Conservation (phyloP, 2,797 vertebrate genomes). For the Parambassis ranga region DNA sequence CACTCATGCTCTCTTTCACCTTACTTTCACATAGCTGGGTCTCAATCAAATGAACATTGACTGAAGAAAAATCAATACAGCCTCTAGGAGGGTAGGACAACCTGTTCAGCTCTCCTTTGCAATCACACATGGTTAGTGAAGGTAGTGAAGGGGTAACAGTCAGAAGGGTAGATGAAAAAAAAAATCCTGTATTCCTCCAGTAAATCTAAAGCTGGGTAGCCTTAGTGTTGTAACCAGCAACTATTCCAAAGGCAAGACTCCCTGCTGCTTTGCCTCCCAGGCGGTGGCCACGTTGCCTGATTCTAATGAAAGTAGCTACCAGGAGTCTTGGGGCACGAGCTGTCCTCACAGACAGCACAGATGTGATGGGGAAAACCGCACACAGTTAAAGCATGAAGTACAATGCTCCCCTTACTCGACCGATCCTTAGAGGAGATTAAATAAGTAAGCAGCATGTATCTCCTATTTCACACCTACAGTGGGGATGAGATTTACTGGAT, state of each 20-base stretch:
- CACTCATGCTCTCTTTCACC: conserved; percentile 68
- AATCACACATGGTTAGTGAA: conserved; percentile 74
- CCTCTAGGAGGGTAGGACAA: conserved; percentile 51
- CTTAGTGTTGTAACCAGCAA: conserved; percentile 31
- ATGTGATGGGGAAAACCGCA: conserved; percentile 22
- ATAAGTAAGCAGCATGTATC: conserved; percentile 8
- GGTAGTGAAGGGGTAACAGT: conserved; percentile 44
- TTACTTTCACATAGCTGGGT: conserved; percentile 80
- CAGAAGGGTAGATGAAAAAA: conserved; percentile 10
- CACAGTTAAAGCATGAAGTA: conserved; percentile 39
- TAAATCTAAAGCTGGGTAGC: conserved; percentile 26
- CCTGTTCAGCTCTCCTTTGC: conserved; percentile 56
- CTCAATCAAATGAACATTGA: conserved; percentile 80
- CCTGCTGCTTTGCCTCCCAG: conserved; percentile 46
- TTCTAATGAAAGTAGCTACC: conserved; percentile 59
- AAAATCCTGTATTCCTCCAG: conserved; percentile 45
- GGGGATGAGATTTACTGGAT: background rate
- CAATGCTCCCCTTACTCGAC: conserved; percentile 53
- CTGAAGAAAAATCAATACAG: conserved; percentile 74
- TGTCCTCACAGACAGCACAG: conserved; percentile 68
- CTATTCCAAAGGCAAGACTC: conserved; percentile 55
- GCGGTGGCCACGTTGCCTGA: conserved; percentile 53
- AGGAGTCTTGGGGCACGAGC: conserved; percentile 48
- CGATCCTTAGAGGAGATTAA: conserved; percentile 27
- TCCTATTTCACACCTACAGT: conserved; percentile 1